Conservation (phyloP, 2,113 vertebrate genomes). For the Podiceps cristatus region DNA sequence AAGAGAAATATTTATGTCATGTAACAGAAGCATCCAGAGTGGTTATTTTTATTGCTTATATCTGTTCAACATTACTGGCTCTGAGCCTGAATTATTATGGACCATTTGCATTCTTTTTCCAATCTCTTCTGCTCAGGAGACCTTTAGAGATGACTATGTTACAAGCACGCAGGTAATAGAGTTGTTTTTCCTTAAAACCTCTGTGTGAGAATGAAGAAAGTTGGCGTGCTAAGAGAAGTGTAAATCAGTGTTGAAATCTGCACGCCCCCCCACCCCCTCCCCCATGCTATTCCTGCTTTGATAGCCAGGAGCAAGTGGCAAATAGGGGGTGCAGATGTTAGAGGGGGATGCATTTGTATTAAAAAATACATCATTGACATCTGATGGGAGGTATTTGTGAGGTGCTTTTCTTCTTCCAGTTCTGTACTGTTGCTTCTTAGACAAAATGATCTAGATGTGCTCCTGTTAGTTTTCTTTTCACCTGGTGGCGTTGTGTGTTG, state of each 20-base stretch:
- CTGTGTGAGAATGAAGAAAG: neutral
- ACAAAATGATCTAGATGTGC: neutral
- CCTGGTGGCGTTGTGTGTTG: neutral
- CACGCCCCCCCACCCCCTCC: fast-evolving
- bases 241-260: neutral
- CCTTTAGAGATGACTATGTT: neutral
- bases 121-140: neutral
- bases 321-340: neutral
- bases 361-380: neutral
- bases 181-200: neutral
- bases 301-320: neutral
- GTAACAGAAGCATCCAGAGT: slow-evolving; percentile 6
- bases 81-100: neutral
- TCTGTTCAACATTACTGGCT: neutral
- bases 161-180: neutral
- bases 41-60: slow-evolving; percentile 29
- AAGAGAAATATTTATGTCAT: slow-evolving; percentile 15
- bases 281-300: neutral
- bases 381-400: neutral
- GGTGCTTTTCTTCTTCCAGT: neutral
- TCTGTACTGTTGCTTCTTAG: neutral
- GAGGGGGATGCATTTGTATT: neutral
- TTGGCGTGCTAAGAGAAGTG: neutral
- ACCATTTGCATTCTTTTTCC: neutral
- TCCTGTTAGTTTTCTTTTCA: neutral